These are phyloP conservation scores for Philaethria dido DNA, from an alignment of 2,888 invertebrate genomes.

Conservation along the genomic window DNA sequence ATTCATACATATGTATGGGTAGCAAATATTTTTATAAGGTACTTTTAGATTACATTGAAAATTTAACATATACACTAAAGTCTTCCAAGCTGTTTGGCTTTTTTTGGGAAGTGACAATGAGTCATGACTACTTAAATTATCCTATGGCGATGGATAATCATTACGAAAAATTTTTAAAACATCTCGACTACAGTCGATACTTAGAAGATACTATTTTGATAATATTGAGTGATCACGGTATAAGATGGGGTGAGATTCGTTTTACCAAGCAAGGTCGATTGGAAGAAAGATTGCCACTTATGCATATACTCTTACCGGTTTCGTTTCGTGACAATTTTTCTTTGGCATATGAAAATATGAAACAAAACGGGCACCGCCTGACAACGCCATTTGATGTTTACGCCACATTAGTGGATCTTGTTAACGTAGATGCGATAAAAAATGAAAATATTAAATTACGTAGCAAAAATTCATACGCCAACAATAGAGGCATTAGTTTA, in stretches of 20 bases:
- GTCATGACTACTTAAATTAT: constrained; percentile 93
- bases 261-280: constrained; percentile 93
- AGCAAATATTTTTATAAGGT: constrained; percentile 87
- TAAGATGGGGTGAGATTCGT: constrained; percentile 93
- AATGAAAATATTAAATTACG: constrained; percentile 67
- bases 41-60: constrained; percentile 87
- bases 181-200: constrained; percentile 76
- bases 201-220: constrained; percentile 88
- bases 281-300: constrained; percentile 94
- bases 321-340: constrained; percentile 87
- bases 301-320: constrained; percentile 88
- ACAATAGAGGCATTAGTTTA: constrained; percentile 87
- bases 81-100: constrained; percentile 89
- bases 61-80: constrained; percentile 84
- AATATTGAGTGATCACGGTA: constrained; percentile 95
- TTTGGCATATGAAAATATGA: constrained; percentile 85
- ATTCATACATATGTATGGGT: constrained; percentile 88
- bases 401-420: constrained; percentile 89
- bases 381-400: constrained; percentile 93
- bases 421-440: constrained; percentile 77
- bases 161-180: constrained; percentile 83
- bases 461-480: constrained; percentile 59
- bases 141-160: constrained; percentile 89
- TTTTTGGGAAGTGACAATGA: constrained; percentile 92
- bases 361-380: constrained; percentile 86